Evolutionary conservation across 1,140 invertebrate species (phyloP).

Genomic region (Drosophila watanabei): DNA sequence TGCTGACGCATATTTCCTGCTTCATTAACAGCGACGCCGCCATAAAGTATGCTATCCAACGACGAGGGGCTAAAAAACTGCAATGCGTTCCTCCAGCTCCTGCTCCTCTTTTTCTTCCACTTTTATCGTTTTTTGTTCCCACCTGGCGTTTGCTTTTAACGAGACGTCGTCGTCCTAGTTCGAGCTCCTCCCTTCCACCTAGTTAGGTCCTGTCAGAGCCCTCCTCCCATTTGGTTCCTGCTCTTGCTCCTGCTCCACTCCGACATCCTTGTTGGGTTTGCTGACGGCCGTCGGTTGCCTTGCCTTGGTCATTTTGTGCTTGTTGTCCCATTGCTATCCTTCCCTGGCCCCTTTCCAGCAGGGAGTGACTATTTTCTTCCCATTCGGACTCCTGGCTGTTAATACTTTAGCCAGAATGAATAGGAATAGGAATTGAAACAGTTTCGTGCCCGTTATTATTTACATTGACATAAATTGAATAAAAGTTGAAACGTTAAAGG

Average conservation of each 20-base stretch:
- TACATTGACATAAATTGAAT: slow-evolving; percentile 18
- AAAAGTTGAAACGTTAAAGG: background rate
- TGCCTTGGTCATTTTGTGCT: slow-evolving; percentile 39
- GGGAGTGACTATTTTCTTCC: background rate
- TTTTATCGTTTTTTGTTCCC: slow-evolving; percentile 27
- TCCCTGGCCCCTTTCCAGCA: background rate
- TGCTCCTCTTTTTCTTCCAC: slow-evolving; percentile 4
- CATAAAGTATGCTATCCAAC: slow-evolving; percentile 70
- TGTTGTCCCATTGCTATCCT: slow-evolving; percentile 19
- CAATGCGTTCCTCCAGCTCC: slow-evolving; percentile 50
- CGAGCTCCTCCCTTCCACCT: background rate
- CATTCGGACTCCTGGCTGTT: slow-evolving; percentile 12
- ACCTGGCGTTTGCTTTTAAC: slow-evolving; percentile 70
- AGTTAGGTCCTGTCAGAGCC: slow-evolving; percentile 49
- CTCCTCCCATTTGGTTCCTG: slow-evolving; percentile 15
- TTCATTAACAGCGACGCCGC: slow-evolving; percentile 70
- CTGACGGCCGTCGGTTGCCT: slow-evolving; percentile 31
- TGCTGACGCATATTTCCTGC: slow-evolving; percentile 80
- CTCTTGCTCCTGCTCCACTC: slow-evolving; percentile 17
- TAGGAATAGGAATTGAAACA: slow-evolving; percentile 12
- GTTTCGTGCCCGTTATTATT: slow-evolving; percentile 12
- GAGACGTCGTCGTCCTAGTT: slow-evolving; percentile 45
- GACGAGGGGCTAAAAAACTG: slow-evolving; percentile 41
- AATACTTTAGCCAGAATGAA: slow-evolving; percentile 10
- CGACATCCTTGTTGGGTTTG: slow-evolving; percentile 8